Evolutionary conservation across 1,140 invertebrate genomes (phyloP), one percentile per base, ranked within the genome.

Genomic region (Conus betulinus): DNA sequence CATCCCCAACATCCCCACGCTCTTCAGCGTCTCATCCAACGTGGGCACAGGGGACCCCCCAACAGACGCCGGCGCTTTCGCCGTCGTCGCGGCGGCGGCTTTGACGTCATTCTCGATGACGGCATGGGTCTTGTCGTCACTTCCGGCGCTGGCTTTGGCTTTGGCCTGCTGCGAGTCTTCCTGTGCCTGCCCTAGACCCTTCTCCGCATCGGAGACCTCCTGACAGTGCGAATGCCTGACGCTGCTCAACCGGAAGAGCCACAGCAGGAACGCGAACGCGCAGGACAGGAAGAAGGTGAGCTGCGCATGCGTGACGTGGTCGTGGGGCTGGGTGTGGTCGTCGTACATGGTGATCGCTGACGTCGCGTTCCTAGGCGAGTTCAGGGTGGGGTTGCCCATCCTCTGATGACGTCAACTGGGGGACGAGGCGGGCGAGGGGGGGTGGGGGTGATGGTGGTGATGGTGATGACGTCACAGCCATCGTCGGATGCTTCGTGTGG

Each of bases 271-370:
- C 13, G 76, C 78, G 0, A 86, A 20, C 1, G 81, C 23, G 83
- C 90, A 91, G 20, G 89, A 84, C 4, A 91, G 4, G 17, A 91
- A 87, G n/a, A 23, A 86, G 3, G 90, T 90, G 1, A 92, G 39
- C 88, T 93, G 92, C n/a, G 82, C 87, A n/a, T 88, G 83, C 60
- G 92, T 93, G 67, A 90, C 74, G 53, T 90, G 85, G 71, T 85
- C 25, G n/a, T 92, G 92, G 1, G 91, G 90, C 15, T 88, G 39
- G 27, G 90, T 90, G 85, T 92, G 92, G 4, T 78, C 39, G 76
- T 92, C 91, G 52, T 71, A 87, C 20, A 51, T 23, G 6, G 55
- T 6, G 6, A 13, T 13, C 55, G 55, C 55, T 13, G 13, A 7
- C 55, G 55, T 57, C 55, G 55, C 55, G 55, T 57, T 57, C 6